A percentile compares a stretch with the other conserved stretches of the same genome.
These are phyloP conservation scores for Pachycephus smyrnensis DNA, from an alignment of 2,888 invertebrate genomes.

Conservation along the genomic window DNA sequence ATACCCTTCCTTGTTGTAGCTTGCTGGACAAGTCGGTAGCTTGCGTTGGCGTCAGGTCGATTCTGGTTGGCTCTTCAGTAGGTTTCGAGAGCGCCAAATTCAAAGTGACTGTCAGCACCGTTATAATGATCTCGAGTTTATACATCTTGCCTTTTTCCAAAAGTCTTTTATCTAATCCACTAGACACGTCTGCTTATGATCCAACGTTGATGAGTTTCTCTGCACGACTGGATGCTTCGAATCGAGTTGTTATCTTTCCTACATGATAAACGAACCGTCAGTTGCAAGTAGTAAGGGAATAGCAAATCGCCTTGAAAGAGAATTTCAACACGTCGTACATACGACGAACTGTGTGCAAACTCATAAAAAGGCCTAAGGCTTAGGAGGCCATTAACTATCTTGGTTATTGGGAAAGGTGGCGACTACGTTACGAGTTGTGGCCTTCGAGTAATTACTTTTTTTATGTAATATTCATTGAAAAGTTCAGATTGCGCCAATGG, in stretches of 20 bases:
- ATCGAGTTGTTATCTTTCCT: background rate
- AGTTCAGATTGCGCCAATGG: background rate
- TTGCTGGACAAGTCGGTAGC: constrained; percentile 29
- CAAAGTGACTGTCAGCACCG: constrained; percentile 6
- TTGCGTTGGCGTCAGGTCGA: constrained; percentile 35
- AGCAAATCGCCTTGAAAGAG: background rate
- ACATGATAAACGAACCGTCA: background rate
- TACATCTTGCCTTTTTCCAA: background rate
- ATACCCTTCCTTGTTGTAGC: constrained; percentile 50
- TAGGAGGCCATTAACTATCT: background rate
- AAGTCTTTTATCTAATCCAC: background rate
- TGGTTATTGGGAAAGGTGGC: background rate
- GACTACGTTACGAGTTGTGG: background rate
- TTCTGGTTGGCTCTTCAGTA: constrained; percentile 46
- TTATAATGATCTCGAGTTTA: background rate
- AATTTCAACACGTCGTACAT: background rate
- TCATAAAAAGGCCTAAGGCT: background rate
- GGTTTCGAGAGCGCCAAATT: constrained; percentile 37
- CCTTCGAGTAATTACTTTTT: background rate
- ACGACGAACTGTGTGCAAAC: background rate
- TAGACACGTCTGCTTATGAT: background rate
- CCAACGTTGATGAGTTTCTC: background rate
- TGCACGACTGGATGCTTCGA: background rate
- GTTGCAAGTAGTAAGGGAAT: background rate
- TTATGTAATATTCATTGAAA: background rate